phyloP scores from a whole-genome alignment of 1,140 invertebrate genomes.

The Epicauta chinensis region DNA sequence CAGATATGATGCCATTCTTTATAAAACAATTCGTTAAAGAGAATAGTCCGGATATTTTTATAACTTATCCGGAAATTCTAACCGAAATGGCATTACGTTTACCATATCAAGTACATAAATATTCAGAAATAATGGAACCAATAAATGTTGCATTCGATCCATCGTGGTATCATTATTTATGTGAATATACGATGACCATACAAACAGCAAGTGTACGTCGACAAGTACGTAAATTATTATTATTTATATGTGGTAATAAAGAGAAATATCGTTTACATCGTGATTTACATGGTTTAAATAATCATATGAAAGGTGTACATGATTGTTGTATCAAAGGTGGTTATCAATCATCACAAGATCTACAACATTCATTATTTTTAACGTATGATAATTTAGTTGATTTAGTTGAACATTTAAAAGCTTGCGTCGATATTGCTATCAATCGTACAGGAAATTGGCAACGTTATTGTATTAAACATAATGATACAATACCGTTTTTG shows the following conservation, averaged over 20 bases:
- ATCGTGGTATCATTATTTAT: slow-evolving; percentile 75
- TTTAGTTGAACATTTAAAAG: slow-evolving; percentile 91
- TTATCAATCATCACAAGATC: slow-evolving; percentile 45
- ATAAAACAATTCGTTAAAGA: slow-evolving; percentile 85
- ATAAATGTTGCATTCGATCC: slow-evolving; percentile 50
- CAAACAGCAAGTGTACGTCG: slow-evolving; percentile 69
- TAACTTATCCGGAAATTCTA: slow-evolving; percentile 85
- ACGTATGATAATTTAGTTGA: slow-evolving; percentile 87
- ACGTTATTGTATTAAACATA: slow-evolving; percentile 73
- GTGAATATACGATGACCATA: slow-evolving; percentile 95
- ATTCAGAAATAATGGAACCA: slow-evolving; percentile 52
- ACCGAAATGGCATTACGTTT: slow-evolving; percentile 92
- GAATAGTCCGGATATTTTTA: slow-evolving; percentile 85
- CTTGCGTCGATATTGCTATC: slow-evolving; percentile 86
- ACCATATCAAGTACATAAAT: slow-evolving; percentile 88
- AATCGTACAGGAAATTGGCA: slow-evolving; percentile 94
- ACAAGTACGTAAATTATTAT: slow-evolving; percentile 82
- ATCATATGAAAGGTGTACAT: slow-evolving; percentile 64
- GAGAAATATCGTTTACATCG: slow-evolving; percentile 91
- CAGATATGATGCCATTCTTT: slow-evolving; percentile 95
- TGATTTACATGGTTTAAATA: slow-evolving; percentile 84
- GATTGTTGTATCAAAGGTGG: slow-evolving; percentile 55
- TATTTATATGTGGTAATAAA: slow-evolving; percentile 92
- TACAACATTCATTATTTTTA: slow-evolving; percentile 47
- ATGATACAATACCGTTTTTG: slow-evolving; percentile 70